Evolutionary conservation across 2,113 vertebrate species (phyloP).

Genomic region (Alosa alosa): DNA sequence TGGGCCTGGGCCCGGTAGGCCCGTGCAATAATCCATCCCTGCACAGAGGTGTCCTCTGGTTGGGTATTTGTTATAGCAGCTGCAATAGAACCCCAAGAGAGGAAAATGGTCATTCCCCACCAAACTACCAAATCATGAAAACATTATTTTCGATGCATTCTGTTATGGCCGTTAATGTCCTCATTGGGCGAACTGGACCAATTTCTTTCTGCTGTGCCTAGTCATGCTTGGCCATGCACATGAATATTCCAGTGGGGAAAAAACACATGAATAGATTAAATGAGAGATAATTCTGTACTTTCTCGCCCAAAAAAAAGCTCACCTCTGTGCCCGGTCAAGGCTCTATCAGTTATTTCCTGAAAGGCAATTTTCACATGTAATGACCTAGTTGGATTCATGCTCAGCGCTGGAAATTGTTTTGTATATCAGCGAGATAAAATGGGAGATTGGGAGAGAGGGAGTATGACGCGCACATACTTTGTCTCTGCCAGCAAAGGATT

Average conservation of each 20-base stretch:
- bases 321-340: not conserved
- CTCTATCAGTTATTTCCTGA: not conserved
- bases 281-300: not conserved
- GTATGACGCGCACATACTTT: not conserved
- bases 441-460: not conserved
- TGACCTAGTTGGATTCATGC: slow-evolving; percentile 3
- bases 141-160: not conserved
- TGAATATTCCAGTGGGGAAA: not conserved
- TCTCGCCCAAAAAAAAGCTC: not conserved
- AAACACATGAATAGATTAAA: not conserved
- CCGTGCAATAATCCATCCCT: too few species aligned
- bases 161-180: not conserved
- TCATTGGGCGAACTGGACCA: not conserved
- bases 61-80: not conserved
- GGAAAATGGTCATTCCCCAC: not conserved
- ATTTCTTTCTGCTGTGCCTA: not conserved
- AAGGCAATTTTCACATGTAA: slow-evolving; percentile 24
- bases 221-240: not conserved
- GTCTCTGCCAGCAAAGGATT: not conserved
- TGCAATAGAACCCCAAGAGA: not conserved
- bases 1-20: too few species aligned
- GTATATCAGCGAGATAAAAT: not conserved
- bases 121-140: not conserved
- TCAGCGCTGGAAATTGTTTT: not conserved
- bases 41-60: not conserved